Percentiles rank a stretch among this genome's conserved stretches.
These are phyloP conservation scores for Hyposoter dolosus DNA, from an alignment of 2,888 invertebrate species.

Conservation along the genomic window DNA sequence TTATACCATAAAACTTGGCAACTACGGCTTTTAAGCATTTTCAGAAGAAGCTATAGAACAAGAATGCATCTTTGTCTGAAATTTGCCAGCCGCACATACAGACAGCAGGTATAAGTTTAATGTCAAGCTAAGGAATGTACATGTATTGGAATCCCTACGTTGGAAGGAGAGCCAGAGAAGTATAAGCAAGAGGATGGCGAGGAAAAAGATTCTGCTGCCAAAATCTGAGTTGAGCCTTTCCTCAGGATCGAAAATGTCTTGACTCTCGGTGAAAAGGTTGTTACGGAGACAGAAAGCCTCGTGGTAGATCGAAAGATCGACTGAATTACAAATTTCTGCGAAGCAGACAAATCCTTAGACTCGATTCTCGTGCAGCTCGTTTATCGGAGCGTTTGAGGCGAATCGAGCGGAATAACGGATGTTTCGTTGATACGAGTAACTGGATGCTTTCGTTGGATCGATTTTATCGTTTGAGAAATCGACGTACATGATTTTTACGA, in stretches of 20 bases:
- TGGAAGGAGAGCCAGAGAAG: constrained; percentile 10
- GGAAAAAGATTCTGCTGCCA: constrained; percentile 44
- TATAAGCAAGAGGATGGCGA: not conserved
- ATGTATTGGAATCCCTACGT: not conserved
- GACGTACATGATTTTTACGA: not conserved
- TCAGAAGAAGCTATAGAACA: constrained; percentile 33
- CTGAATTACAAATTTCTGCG: constrained; percentile 23
- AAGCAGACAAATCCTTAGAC: constrained; percentile 2
- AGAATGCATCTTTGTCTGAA: constrained; percentile 24
- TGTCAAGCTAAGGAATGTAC: not conserved
- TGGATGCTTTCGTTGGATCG: not conserved
- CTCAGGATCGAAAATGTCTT: constrained; percentile 23
- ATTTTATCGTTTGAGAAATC: not conserved
- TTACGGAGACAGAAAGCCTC: not conserved
- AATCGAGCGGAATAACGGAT: not conserved
- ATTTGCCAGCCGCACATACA: not conserved
- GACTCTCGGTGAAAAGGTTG: not conserved
- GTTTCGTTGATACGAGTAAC: not conserved
- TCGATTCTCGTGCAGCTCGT: not conserved
- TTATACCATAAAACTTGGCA: constrained; percentile 75
- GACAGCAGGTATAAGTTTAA: constrained; percentile 7
- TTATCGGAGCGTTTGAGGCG: not conserved
- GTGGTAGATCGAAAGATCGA: constrained; percentile 20
- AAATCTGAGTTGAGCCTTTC: constrained; percentile 45
- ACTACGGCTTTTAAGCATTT: constrained; percentile 74